These are phyloP conservation scores for Lysandra bellargus DNA, from an alignment of 2,888 invertebrate genomes.

Conservation along the genomic window DNA sequence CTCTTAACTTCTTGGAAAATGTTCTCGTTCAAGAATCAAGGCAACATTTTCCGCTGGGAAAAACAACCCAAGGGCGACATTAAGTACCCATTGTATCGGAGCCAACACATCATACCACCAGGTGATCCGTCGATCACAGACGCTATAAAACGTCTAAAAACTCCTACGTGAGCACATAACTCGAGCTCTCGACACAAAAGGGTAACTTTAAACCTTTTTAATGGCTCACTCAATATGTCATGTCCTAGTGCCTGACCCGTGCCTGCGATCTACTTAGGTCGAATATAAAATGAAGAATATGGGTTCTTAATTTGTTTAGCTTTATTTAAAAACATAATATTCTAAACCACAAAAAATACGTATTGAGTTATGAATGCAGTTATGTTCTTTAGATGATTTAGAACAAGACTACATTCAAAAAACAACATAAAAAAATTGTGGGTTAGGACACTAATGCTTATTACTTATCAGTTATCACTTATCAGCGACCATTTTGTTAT, in stretches of 20 bases:
- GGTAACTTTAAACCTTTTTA: slow-evolving; percentile 15
- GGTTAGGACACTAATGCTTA: too few species aligned
- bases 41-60: not conserved
- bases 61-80: not conserved
- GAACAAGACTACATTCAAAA: too few species aligned
- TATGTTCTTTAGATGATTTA: too few species aligned
- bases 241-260: not conserved
- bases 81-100: slow-evolving; percentile 19
- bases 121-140: slow-evolving; percentile 1
- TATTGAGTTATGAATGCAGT: too few species aligned
- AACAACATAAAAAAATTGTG: too few species aligned
- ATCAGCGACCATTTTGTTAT: not conserved
- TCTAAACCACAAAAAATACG: too few species aligned
- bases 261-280: not conserved
- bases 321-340: not conserved
- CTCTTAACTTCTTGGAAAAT: not conserved
- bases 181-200: not conserved
- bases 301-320: not conserved
- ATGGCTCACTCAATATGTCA: slow-evolving; percentile 6
- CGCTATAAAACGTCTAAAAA: slow-evolving; percentile 7
- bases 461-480: too few species aligned
- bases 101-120: slow-evolving; percentile 2
- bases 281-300: not conserved
- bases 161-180: slow-evolving; percentile 22
- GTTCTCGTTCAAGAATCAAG: not conserved